Percentiles rank a stretch among this genome's conserved stretches.
Conservation (phyloP, 2,113 vertebrate species). For the Nerophis lumbriciformis region DNA sequence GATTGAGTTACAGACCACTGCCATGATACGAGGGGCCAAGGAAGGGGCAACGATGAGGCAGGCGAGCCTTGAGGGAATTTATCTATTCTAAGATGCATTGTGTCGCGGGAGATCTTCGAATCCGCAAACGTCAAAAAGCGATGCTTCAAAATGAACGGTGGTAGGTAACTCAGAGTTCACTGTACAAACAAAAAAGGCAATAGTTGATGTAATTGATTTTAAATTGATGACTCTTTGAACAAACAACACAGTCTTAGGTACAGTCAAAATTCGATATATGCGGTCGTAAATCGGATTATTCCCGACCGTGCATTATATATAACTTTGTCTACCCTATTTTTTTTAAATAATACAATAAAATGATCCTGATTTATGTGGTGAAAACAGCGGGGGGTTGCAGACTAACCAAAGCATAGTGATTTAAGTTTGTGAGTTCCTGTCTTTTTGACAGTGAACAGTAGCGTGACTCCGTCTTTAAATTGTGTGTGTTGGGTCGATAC, state of each 20-base stretch:
- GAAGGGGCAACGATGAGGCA: slow-evolving; percentile 12
- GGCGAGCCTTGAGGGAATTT: slow-evolving; percentile 1
- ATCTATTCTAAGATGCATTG: not conserved
- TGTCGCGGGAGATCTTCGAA: not conserved
- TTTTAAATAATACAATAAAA: too few species aligned
- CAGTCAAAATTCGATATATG: too few species aligned
- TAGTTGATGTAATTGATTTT: not conserved
- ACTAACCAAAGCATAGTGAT: too few species aligned
- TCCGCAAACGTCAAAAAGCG: not conserved
- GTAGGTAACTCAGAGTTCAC: not conserved
- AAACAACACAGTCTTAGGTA: not conserved
- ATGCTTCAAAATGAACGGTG: not conserved
- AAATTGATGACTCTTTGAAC: not conserved
- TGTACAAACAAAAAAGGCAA: not conserved
- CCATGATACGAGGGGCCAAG: slow-evolving; percentile 24
- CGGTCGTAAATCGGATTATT: too few species aligned
- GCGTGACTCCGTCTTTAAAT: too few species aligned
- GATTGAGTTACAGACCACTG: slow-evolving; percentile 42
- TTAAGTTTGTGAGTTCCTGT: too few species aligned
- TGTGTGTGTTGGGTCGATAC: too few species aligned
- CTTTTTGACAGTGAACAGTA: too few species aligned
- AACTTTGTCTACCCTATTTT: too few species aligned
- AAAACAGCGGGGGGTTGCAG: too few species aligned
- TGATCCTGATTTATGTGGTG: too few species aligned
- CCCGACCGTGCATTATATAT: too few species aligned